Evolutionary conservation across 2,113 vertebrate species (phyloP).

Genomic region (Agapornis roseicollis): DNA sequence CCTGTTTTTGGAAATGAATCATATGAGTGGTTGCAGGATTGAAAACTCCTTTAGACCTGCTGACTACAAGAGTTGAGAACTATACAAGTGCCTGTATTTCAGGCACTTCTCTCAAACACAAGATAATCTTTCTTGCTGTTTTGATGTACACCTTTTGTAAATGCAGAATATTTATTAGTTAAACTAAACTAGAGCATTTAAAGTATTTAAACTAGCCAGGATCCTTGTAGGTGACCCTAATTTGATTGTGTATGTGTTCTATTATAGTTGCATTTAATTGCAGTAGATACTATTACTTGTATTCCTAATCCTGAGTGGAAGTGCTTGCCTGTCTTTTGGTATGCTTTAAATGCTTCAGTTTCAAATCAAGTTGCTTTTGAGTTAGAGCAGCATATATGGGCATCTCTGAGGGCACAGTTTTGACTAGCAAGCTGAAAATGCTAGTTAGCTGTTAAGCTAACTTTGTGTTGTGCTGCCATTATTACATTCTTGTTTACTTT

Average conservation of each 20-base stretch:
- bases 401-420: background rate
- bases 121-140: background rate
- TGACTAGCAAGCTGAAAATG: background rate
- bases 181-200: background rate
- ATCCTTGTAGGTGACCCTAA: background rate
- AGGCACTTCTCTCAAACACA: rapidly evolving
- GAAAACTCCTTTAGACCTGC: background rate
- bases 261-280: background rate
- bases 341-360: background rate
- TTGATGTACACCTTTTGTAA: background rate
- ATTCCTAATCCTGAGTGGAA: background rate
- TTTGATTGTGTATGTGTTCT: background rate
- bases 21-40: background rate
- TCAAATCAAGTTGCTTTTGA: background rate
- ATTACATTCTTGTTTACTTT: background rate
- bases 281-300: background rate
- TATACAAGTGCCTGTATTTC: background rate
- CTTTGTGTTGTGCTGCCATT: background rate
- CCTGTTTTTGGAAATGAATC: background rate
- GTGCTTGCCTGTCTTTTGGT: background rate
- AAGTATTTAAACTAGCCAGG: background rate
- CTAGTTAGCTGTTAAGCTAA: background rate
- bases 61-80: background rate
- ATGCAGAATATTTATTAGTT: background rate
- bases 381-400: background rate